Evolutionary conservation across 2,888 invertebrate species (phyloP).

Genomic region (Epinotia ramella): DNA sequence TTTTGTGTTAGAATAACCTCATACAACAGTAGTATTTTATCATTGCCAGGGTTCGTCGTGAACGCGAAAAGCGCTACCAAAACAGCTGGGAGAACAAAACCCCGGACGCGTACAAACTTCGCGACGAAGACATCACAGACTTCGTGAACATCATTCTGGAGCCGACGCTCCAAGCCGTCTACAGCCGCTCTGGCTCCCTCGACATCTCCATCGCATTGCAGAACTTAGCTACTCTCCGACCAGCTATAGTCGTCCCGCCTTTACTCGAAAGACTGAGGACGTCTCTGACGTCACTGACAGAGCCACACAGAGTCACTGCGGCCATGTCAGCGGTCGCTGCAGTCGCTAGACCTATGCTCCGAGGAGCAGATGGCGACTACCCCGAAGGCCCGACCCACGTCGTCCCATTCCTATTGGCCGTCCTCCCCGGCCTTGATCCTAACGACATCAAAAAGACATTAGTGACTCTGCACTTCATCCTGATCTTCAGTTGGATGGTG

Average conservation of each 20-base stretch:
- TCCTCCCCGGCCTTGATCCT: constrained; percentile 95
- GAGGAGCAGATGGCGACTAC: constrained; percentile 83
- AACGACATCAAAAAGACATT: constrained; percentile 93
- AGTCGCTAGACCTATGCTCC: constrained; percentile 88
- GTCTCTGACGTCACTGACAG: constrained; percentile 93
- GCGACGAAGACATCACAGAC: constrained; percentile 91
- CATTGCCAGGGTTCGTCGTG: constrained; percentile 85
- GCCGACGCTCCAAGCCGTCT: constrained; percentile 91
- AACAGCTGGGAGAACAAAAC: constrained; percentile 89
- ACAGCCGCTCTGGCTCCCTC: constrained; percentile 88
- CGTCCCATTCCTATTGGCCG: constrained; percentile 91
- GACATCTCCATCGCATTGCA: constrained; percentile 89
- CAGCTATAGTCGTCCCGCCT: constrained; percentile 93
- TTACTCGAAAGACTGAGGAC: constrained; percentile 92
- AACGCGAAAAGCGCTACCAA: constrained; percentile 85
- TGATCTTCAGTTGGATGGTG: constrained; percentile 90
- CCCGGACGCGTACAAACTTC: constrained; percentile 89
- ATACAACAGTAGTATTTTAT: constrained; percentile 16
- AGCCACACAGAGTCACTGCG: constrained; percentile 93
- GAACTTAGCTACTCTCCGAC: constrained; percentile 91
- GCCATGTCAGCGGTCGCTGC: constrained; percentile 89
- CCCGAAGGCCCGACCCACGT: constrained; percentile 93
- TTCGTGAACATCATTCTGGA: constrained; percentile 92
- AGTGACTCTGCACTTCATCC: constrained; percentile 91
- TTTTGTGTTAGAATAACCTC: neutral